These are phyloP conservation scores for Alosa sapidissima DNA, from an alignment of 2,797 vertebrate species.

Conservation along the genomic window DNA sequence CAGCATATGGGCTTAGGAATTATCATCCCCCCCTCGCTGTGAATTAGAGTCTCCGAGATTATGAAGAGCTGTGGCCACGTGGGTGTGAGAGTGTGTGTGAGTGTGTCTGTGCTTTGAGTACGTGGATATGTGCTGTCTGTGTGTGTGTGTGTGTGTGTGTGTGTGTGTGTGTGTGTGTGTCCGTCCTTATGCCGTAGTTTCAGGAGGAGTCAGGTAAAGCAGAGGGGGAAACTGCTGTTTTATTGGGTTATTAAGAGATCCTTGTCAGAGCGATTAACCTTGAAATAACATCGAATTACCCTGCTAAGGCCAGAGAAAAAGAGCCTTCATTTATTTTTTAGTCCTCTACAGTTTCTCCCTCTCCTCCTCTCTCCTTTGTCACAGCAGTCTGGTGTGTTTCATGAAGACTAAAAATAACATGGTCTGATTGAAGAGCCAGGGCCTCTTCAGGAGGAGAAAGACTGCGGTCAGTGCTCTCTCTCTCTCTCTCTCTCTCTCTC, in stretches of 20 bases:
- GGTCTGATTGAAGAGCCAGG: slow-evolving; percentile 45
- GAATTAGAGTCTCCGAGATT: slow-evolving; percentile 52
- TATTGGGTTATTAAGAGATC: slow-evolving; percentile 71
- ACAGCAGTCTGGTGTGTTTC: slow-evolving; percentile 51
- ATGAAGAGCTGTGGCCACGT: slow-evolving; percentile 45
- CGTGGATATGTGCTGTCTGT: neutral
- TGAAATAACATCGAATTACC: slow-evolving; percentile 65
- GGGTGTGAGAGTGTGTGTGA: neutral
- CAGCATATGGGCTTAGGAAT: slow-evolving; percentile 51
- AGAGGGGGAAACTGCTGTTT: slow-evolving; percentile 63
- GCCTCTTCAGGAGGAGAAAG: neutral
- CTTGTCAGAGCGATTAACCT: slow-evolving; percentile 73
- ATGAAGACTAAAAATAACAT: slow-evolving; percentile 52
- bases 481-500: neutral
- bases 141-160: neutral
- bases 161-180: neutral
- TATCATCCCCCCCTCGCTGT: slow-evolving; percentile 51
- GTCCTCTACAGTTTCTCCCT: slow-evolving; percentile 50
- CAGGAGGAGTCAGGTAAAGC: slow-evolving; percentile 49
- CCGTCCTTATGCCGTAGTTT: slow-evolving; percentile 41
- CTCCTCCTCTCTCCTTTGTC: neutral
- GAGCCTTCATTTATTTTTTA: slow-evolving; percentile 68
- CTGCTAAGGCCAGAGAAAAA: slow-evolving; percentile 54
- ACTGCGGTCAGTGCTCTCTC: neutral
- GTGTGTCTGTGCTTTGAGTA: neutral